These are phyloP conservation scores for Drosophila seclusa DNA, from an alignment of 2,888 invertebrate genomes.

Conservation along the genomic window DNA sequence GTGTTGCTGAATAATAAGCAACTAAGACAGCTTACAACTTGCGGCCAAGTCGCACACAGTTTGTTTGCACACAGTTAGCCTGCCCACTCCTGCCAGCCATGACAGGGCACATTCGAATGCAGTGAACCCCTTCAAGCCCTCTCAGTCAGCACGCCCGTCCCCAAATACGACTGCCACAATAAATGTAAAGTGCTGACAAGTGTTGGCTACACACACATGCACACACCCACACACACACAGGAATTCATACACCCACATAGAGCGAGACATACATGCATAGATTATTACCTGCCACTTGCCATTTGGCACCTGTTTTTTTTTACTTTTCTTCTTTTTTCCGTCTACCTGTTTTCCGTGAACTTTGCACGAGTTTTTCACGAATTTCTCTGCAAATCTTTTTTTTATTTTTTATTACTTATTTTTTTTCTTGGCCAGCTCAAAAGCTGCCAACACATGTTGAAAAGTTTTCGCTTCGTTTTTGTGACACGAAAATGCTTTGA, in stretches of 20 bases:
- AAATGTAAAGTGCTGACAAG: slow-evolving; percentile 80
- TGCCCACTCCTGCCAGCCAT: slow-evolving; percentile 50
- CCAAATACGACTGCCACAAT: slow-evolving; percentile 68
- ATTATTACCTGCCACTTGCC: slow-evolving; percentile 81
- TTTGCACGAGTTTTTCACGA: slow-evolving; percentile 73
- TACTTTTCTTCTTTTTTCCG: slow-evolving; percentile 13
- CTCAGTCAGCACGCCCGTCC: neutral
- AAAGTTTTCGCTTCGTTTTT: slow-evolving; percentile 75
- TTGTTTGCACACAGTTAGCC: slow-evolving; percentile 62
- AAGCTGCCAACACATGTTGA: slow-evolving; percentile 79
- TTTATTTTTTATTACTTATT: slow-evolving; percentile 22
- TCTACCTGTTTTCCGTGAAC: slow-evolving; percentile 30
- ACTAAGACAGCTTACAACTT: slow-evolving; percentile 79
- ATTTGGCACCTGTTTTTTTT: slow-evolving; percentile 73
- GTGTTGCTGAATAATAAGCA: slow-evolving; percentile 71
- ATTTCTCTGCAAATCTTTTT: slow-evolving; percentile 26
- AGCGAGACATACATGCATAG: slow-evolving; percentile 70
- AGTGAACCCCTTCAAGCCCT: slow-evolving; percentile 15
- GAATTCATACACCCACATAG: slow-evolving; percentile 15
- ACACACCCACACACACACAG: slow-evolving; percentile 9
- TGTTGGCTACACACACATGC: slow-evolving; percentile 57
- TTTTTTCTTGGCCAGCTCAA: slow-evolving; percentile 44
- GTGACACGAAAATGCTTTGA: slow-evolving; percentile 79
- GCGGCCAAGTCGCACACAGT: slow-evolving; percentile 71
- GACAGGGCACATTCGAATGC: slow-evolving; percentile 79